Evolutionary conservation across 2,888 invertebrate genomes (phyloP).

Genomic region (Eupithecia tripunctaria): DNA sequence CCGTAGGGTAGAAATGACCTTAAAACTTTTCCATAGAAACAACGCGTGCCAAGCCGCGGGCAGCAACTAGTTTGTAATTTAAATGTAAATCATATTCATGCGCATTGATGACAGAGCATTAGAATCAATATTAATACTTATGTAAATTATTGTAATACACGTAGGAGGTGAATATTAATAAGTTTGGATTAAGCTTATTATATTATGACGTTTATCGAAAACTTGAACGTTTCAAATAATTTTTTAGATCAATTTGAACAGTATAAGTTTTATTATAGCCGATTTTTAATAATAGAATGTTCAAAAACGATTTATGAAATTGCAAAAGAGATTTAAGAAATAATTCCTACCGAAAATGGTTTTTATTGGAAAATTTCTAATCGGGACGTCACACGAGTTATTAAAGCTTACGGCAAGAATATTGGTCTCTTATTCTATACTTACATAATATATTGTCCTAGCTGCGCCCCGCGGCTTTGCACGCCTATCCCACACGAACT

Average conservation of each 20-base stretch:
- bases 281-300: not conserved
- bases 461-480: too few relatives aligned
- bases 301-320: slow-evolving; percentile 4
- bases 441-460: too few relatives aligned
- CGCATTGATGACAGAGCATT: slow-evolving; percentile 46
- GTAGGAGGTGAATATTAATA: slow-evolving; percentile 33
- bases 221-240: slow-evolving; percentile 12
- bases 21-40: too few relatives aligned
- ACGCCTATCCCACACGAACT: too few relatives aligned
- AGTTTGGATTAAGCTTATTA: slow-evolving; percentile 27
- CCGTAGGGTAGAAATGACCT: too few relatives aligned
- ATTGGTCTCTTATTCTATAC: not conserved
- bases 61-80: too few relatives aligned
- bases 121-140: slow-evolving; percentile 42
- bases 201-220: slow-evolving; percentile 31
- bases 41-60: too few relatives aligned
- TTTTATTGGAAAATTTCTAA: slow-evolving; percentile 3
- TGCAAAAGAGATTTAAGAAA: slow-evolving; percentile 2
- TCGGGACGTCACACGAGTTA: not conserved
- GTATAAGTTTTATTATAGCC: not conserved
- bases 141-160: slow-evolving; percentile 28
- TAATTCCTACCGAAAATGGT: not conserved
- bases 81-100: not conserved
- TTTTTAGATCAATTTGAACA: not conserved
- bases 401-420: not conserved